A percentile compares a stretch with the other conserved stretches of the same genome.
Evolutionary conservation across 2,113 vertebrate genomes (phyloP).

Genomic region (Oncorhynchus tshawytscha): DNA sequence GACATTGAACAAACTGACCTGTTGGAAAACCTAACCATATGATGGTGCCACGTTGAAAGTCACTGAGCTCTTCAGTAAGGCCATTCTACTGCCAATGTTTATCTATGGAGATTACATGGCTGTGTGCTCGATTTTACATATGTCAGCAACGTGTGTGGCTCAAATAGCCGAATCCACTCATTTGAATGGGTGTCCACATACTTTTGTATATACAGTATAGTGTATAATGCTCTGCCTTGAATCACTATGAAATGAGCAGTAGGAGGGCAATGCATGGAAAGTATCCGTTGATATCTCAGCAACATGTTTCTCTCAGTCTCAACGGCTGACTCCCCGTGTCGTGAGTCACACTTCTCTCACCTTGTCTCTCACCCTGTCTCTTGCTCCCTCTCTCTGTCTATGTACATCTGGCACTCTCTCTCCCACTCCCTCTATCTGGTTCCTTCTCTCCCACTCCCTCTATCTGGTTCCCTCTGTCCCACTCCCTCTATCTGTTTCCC

Average conservation of each 20-base stretch:
- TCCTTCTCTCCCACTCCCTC: neutral
- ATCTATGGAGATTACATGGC: no score
- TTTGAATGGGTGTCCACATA: no score
- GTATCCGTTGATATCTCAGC: slow-evolving; percentile 22
- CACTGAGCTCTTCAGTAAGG: no score
- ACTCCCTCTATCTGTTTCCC: neutral
- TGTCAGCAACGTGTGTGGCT: no score
- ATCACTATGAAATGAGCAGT: slow-evolving; percentile 1
- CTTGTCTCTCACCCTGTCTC: slow-evolving; percentile 29
- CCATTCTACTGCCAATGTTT: no score
- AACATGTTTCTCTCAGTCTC: slow-evolving; percentile 17
- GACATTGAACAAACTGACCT: no score
- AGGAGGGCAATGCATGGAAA: slow-evolving; percentile 10
- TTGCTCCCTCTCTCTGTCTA: slow-evolving; percentile 13
- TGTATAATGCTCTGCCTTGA: slow-evolving; percentile 8
- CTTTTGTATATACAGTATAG: neutral
- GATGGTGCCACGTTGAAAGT: no score
- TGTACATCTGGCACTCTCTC: neutral
- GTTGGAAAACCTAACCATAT: no score
- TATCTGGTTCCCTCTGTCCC: neutral
- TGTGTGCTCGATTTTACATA: no score
- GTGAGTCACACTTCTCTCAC: slow-evolving; percentile 32
- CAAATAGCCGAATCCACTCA: no score
- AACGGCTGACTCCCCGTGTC: neutral
- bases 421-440: neutral